Percentiles rank a stretch among this genome's conserved stretches.
These are phyloP conservation scores for Brienomyrus longianalis DNA, from an alignment of 2,113 vertebrate species.

Conservation along the genomic window DNA sequence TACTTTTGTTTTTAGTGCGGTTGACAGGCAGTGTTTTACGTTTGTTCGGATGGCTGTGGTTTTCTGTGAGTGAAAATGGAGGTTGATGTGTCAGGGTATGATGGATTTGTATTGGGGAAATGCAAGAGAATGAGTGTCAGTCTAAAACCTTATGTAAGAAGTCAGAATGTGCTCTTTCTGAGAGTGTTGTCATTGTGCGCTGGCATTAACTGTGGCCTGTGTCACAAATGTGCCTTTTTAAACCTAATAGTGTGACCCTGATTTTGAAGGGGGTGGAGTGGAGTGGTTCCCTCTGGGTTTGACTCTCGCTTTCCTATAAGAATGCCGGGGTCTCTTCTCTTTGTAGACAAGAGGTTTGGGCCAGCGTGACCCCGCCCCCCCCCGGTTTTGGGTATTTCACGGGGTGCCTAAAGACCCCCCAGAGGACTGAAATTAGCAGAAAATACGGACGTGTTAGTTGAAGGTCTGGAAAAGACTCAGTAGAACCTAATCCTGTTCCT, in stretches of 20 bases:
- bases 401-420: constrained; percentile 7
- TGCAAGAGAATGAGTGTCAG: background rate
- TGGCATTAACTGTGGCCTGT: background rate
- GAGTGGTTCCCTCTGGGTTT: background rate
- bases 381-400: constrained; percentile 4
- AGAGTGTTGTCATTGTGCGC: background rate
- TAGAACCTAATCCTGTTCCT: background rate
- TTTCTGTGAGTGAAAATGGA: background rate
- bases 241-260: background rate
- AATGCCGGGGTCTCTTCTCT: background rate
- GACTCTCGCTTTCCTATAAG: background rate
- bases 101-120: background rate
- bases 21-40: background rate
- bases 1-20: background rate
- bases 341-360: background rate
- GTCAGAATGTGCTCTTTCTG: background rate
- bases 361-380: background rate
- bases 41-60: background rate
- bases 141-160: background rate
- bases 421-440: background rate
- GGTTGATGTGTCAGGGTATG: background rate
- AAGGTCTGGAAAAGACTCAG: background rate
- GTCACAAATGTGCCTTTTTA: background rate
- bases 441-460: background rate
- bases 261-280: background rate